phyloP scores from a whole-genome alignment of 1,140 invertebrate genomes.

The Conopomorpha cramerella region DNA sequence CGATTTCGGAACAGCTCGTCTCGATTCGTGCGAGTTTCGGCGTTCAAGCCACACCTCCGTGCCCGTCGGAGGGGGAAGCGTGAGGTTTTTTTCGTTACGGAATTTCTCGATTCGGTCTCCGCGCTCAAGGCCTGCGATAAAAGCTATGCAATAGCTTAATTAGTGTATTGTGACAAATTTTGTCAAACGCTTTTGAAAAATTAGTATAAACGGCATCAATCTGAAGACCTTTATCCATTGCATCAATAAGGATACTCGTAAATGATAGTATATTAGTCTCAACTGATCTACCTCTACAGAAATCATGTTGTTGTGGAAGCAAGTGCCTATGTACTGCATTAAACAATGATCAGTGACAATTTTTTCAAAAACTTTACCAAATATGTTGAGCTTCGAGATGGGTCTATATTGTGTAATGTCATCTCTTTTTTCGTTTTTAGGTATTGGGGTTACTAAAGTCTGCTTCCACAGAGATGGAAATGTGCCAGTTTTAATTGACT shows the following conservation, averaged over 20 bases:
- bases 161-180: slow-evolving; percentile 1
- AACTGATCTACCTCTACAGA: background rate
- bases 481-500: background rate
- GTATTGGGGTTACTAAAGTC: slow-evolving; percentile 3
- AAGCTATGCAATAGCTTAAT: background rate
- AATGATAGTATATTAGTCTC: slow-evolving; percentile 1
- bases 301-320: slow-evolving; percentile 2
- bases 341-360: slow-evolving; percentile 1
- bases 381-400: slow-evolving; percentile 3
- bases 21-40: too few relatives aligned
- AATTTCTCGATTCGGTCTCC: too few relatives aligned
- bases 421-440: slow-evolving; percentile 1
- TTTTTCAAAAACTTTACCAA: slow-evolving; percentile 4
- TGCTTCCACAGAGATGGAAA: slow-evolving; percentile 4
- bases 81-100: too few relatives aligned
- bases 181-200: slow-evolving; percentile 3
- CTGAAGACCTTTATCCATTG: slow-evolving; percentile 1
- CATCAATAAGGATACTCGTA: background rate
- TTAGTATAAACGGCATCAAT: slow-evolving; percentile 5
- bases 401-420: slow-evolving; percentile 2
- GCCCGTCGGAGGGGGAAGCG: too few relatives aligned
- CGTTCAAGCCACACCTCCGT: too few relatives aligned
- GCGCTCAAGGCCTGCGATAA: too few relatives aligned
- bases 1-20: too few relatives aligned
- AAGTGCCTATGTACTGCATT: background rate